Conservation (phyloP, 2,888 invertebrate species). For the Volucella inanis region DNA sequence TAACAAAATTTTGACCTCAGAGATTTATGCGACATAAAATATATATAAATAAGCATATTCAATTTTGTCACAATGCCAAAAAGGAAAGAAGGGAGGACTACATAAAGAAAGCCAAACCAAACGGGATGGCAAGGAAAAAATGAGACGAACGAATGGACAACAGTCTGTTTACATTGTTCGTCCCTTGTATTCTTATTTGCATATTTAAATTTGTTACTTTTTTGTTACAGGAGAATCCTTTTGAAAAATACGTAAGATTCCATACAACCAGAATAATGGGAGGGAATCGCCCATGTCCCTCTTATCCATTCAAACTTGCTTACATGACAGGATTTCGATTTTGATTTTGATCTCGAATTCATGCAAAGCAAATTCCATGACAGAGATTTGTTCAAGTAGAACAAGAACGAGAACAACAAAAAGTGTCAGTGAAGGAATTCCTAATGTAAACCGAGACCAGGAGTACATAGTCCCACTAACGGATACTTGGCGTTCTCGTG, state of each 20-base stretch:
- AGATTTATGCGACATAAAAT: conserved; percentile 13
- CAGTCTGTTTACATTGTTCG: conserved; percentile 12
- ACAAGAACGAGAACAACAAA: no score
- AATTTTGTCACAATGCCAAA: conserved; percentile 33
- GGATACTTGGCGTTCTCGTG: no score
- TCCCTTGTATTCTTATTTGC: conserved; percentile 21
- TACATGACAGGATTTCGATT: not conserved
- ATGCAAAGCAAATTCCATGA: no score
- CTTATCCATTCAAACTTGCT: conserved; percentile 23
- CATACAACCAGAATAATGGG: not conserved
- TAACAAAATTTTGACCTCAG: not conserved
- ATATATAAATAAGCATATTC: not conserved
- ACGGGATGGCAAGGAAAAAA: not conserved
- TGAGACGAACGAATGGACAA: not conserved
- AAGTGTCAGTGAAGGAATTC: no score
- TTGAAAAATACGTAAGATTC: not conserved
- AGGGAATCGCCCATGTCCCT: not conserved
- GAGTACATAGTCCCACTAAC: no score
- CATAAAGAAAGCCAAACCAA: no score
- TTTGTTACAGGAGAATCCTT: not conserved
- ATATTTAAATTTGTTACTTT: conserved; percentile 14
- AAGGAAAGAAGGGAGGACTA: not conserved
- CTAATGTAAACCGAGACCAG: no score
- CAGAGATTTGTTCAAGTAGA: no score
- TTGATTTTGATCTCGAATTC: not conserved